Conservation (phyloP, 2,113 vertebrate species). For the Lepidothrix coronata region DNA sequence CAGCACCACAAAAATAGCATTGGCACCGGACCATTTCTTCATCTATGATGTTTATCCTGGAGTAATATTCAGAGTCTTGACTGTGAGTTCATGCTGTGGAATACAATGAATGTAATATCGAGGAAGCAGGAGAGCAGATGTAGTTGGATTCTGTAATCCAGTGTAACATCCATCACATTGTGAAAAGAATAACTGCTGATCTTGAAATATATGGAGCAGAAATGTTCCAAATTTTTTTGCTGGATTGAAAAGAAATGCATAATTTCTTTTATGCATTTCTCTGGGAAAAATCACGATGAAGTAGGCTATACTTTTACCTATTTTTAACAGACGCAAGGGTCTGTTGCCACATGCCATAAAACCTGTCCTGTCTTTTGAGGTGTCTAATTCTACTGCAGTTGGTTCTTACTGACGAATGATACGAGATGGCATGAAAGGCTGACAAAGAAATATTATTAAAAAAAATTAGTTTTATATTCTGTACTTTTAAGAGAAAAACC, state of each 20-base stretch:
- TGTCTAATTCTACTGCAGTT: slow-evolving; percentile 47
- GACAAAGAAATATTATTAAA: not conserved
- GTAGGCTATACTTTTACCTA: slow-evolving; percentile 23
- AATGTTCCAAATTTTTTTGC: slow-evolving; percentile 3
- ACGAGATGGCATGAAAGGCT: not conserved
- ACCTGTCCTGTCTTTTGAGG: not conserved
- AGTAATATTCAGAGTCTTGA: slow-evolving; percentile 46
- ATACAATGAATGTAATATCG: slow-evolving; percentile 44
- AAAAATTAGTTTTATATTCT: not conserved
- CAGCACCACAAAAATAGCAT: slow-evolving; percentile 11
- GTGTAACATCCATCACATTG: slow-evolving; percentile 34
- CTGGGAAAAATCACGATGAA: slow-evolving; percentile 33
- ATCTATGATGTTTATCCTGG: slow-evolving; percentile 56
- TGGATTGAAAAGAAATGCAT: slow-evolving; percentile 39
- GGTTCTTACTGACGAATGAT: slow-evolving; percentile 1
- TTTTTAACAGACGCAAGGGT: not conserved
- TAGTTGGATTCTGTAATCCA: slow-evolving; percentile 30
- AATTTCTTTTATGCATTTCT: too few relatives aligned
- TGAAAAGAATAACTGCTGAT: slow-evolving; percentile 48
- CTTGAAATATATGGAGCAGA: slow-evolving; percentile 41
- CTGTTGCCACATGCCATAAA: not conserved
- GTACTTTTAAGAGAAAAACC: not conserved
- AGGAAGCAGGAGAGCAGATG: slow-evolving; percentile 58
- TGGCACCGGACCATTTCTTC: slow-evolving; percentile 56
- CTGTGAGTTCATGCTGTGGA: slow-evolving; percentile 66